Base-by-base conservation (phyloP, 2,797 vertebrate genomes). In the Orestias chungarensis region DNA sequence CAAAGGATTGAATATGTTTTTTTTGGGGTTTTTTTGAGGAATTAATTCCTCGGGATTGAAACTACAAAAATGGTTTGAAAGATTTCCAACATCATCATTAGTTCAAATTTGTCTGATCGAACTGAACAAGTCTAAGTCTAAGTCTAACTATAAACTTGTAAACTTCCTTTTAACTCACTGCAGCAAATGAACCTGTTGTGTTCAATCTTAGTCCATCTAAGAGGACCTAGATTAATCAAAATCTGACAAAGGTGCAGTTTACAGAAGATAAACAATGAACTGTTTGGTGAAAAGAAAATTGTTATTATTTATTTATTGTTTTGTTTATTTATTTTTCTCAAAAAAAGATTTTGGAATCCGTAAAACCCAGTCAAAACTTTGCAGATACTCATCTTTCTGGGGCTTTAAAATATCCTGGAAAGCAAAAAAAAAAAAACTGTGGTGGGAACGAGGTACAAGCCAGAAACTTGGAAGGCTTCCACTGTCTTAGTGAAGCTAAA, bases 401-500 rank as follows among this genome's bases (percentile, higher is more conserved):
- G 31, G 12, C 29, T 18, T 46, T 2, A 0, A 25, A 50, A 50
- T 12, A 14, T 14, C 20, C 57, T 61, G 33, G 33, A 61, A 61
- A 38, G 33, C 57, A 12, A 61, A 38, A 61, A 4, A 20, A 12
- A 61, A 38, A 61, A 4, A 20, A 6, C 6, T 61, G 23, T 1
- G 57, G 1, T 20, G 23, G 59, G 40, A 61, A 61, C 11, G 4
- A 61, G 10, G 25, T 40, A 25, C 23, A 9, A n/a, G 33, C 50
- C 46, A 64, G 82, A 70, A 78, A 52, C 69, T 82, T 82, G 87
- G 89, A 88, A 93, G 89, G 87, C 81, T 87, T 86, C 90, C 85
- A 93, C 94, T 92, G 92, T 93, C 91, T 92, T 89, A 71, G 85
- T 80, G 87, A 90, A 89, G 88, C 86, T 87, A 85, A n/a, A n/a